Evolutionary conservation across 2,888 invertebrate genomes (phyloP).

Genomic region (Timema cristinae): DNA sequence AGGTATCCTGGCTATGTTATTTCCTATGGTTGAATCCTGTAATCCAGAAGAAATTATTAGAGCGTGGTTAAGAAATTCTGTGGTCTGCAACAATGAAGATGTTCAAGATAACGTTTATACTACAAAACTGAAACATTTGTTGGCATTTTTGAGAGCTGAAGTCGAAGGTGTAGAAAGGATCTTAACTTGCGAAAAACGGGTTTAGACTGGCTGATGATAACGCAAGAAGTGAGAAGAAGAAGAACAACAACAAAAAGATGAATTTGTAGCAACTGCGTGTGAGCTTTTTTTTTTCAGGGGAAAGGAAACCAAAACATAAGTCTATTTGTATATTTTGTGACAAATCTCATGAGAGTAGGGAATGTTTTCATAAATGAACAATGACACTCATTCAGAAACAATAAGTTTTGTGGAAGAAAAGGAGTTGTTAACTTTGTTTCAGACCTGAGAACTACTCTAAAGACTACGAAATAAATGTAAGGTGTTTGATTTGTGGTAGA

Average conservation of each 20-base stretch:
- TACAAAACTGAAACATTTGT: neutral
- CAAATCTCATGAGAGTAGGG: neutral
- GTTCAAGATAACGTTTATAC: neutral
- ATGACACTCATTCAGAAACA: neutral
- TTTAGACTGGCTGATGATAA: neutral
- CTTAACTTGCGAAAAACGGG: neutral
- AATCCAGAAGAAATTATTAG: neutral
- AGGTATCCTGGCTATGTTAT: neutral
- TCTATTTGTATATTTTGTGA: neutral
- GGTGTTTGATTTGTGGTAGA: neutral
- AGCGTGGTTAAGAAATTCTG: neutral
- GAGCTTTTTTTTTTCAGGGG: neutral
- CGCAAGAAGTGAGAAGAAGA: neutral
- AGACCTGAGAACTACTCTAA: neutral
- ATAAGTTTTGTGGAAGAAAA: neutral
- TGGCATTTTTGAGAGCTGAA: neutral
- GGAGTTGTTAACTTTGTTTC: neutral
- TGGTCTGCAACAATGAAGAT: neutral
- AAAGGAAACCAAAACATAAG: neutral
- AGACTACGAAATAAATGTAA: neutral
- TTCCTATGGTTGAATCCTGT: neutral
- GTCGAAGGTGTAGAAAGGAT: neutral
- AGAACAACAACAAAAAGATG: neutral
- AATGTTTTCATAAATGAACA: neutral
- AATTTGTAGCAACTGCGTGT: neutral